These are phyloP conservation scores for Herminia tarsipennalis DNA, from an alignment of 2,888 invertebrate species.

Conservation along the genomic window DNA sequence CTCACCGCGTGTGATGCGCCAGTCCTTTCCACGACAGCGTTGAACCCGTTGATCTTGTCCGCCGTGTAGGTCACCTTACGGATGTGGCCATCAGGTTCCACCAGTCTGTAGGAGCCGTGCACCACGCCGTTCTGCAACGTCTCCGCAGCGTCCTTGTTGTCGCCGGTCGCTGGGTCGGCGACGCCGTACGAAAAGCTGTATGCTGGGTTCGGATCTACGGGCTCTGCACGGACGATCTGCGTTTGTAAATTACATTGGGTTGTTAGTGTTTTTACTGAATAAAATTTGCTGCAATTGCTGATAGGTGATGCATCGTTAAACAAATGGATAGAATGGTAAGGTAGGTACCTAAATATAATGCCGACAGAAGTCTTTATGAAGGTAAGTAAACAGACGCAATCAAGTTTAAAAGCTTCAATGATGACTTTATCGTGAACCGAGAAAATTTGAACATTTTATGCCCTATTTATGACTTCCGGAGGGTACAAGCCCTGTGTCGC, in stretches of 20 bases:
- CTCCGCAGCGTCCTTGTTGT: conserved; percentile 81
- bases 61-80: conserved; percentile 83
- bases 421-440: too few species aligned
- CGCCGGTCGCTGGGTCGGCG: conserved; percentile 79
- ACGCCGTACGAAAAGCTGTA: conserved; percentile 84
- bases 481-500: too few species aligned
- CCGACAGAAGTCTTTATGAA: too few species aligned
- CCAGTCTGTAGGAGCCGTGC: conserved; percentile 82
- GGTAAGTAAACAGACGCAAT: too few species aligned
- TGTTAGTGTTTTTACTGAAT: too few species aligned
- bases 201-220: conserved; percentile 81
- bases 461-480: too few species aligned
- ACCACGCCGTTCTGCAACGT: conserved; percentile 82
- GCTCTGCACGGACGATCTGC: conserved; percentile 73
- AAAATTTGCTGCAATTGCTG: too few species aligned
- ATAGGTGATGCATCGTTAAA: too few species aligned
- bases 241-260: background rate
- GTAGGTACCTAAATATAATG: too few species aligned
- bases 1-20: conserved; percentile 75
- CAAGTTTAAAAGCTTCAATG: too few species aligned
- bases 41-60: conserved; percentile 82
- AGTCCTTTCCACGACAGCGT: conserved; percentile 82
- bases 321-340: too few species aligned
- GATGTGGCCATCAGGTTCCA: conserved; percentile 82
- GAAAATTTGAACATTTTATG: too few species aligned